Base-by-base conservation (phyloP, 2,113 vertebrate genomes). In the Alligator mississippiensis region DNA sequence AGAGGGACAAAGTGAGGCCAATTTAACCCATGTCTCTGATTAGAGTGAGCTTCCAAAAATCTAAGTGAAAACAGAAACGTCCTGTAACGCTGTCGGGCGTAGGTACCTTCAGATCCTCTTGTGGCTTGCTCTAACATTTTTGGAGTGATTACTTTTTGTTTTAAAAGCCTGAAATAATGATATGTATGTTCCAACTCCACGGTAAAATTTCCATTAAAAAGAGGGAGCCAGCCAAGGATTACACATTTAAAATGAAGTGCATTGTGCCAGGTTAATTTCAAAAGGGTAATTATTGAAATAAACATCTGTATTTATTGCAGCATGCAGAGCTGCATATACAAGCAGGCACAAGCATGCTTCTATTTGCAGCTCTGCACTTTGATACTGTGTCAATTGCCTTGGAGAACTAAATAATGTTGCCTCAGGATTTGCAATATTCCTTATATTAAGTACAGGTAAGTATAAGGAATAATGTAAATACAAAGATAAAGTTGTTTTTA, bases 261-360 rank as follows among this genome's bases (percentile, higher is more conserved):
- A 21, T 85, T 90, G 94, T 97, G 91, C 95, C 94, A 60, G 85
- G 90, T 97, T 97, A 95, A 95, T 97, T 97, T 97, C 93, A 94
- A 97, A 89, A 95, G 91, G 88, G 85, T 97, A 97, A 97, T 97
- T 97, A 96, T 93, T 90, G 96, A 97, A 97, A 96, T 95, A 97
- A 97, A 97, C 95, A 97, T 93, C 95, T 83, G 89, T 94, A 95
- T 97, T 97, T 97, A 96, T 92, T 97, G 96, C 90, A 94, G 90
- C 91, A 88, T 63, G 88, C 94, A 94, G 93, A 93, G 89, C 94
- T 34, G 57, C 89, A 90, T 88, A 96, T 81, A 72, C 27, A 87
- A 91, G 27, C 96, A 58, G 95, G 97, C 95, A 96, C 93, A 94
- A 96, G 96, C 97, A 93, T 54, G 97, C 82, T 95, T 90, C 15